Percentiles rank a stretch among this genome's conserved stretches.
phyloP scores from a whole-genome alignment of 1,140 invertebrate species.

The Cherax destructor region DNA sequence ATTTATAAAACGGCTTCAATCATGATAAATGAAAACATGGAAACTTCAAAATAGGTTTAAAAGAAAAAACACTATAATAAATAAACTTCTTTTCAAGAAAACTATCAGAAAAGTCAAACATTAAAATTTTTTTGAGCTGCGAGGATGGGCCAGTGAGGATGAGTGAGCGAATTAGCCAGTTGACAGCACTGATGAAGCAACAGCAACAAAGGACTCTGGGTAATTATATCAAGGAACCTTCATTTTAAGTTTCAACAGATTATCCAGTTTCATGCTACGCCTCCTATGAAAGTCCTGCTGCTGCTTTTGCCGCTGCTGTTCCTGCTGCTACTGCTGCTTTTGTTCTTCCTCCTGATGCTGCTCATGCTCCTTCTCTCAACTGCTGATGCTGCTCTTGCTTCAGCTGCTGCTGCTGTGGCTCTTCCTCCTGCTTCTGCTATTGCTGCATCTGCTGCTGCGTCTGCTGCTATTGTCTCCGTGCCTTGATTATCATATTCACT shows the following conservation, averaged over 20 bases:
- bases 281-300: too few species aligned
- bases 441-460: neutral
- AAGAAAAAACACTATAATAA: too few species aligned
- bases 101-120: too few species aligned
- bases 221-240: neutral
- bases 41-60: too few species aligned
- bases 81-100: too few species aligned
- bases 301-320: neutral
- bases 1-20: too few species aligned
- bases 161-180: neutral
- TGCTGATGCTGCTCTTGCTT: neutral
- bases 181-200: neutral
- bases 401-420: too few species aligned
- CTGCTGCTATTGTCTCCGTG: neutral
- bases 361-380: too few species aligned
- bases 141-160: neutral
- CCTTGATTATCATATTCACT: neutral
- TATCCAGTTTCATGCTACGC: neutral
- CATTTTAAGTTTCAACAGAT: conserved; percentile 1
- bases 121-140: too few species aligned
- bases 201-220: neutral
- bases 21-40: too few species aligned
- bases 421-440: too few species aligned
- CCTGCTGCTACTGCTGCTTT: neutral
- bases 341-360: too few species aligned